Evolutionary conservation across 2,797 vertebrate species (phyloP), one percentile per base, ranked within the genome.

Genomic region (Anolis apletophallus): DNA sequence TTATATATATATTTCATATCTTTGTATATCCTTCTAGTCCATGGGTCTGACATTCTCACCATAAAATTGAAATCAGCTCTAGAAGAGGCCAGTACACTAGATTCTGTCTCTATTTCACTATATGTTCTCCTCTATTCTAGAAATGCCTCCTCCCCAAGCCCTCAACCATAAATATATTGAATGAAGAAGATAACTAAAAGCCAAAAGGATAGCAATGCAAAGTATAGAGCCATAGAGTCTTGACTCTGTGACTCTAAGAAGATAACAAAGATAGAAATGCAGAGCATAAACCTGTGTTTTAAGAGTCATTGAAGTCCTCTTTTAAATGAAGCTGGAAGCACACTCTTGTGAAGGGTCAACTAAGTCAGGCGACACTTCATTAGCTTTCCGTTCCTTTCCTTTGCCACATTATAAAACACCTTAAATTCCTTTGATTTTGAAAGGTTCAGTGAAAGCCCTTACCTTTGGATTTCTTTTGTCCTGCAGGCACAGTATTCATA

Each of bases 371-470:
- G 11, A 71, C 78, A 76, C 54, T 61, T 64, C 64, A 80, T 71
- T 83, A 77, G 40, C 71, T 76, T 85, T 89, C 81, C 81, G 77
- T 81, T 77, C 13, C 54, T 75, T 36, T 32, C 4, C 40, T 32
- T 57, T 36, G 12, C 40, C 16, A 13, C 3, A 55, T 68, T 32
- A 52, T 40, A 46, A 80, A 71, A 17, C 46, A 61, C 69, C 21
- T 23, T n/a, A 75, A 75, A 23, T 83, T 32, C 59, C 72, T 82
- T 71, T 52, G 17, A 81, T 26, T n/a, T 57, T 52, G 67, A 81
- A 86, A 78, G 46, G 67, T 71, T 68, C 72, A 80, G 64, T 89
- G 71, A 81, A 81, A 84, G 23, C 54, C 19, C 46, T 46, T 74
- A 23, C 59, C 81, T 34, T 78, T 76, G 46, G 19, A 40, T 13